Percentiles rank a stretch among this genome's conserved stretches.
Conservation (phyloP, 2,113 vertebrate species). For the Cololabis saira region DNA sequence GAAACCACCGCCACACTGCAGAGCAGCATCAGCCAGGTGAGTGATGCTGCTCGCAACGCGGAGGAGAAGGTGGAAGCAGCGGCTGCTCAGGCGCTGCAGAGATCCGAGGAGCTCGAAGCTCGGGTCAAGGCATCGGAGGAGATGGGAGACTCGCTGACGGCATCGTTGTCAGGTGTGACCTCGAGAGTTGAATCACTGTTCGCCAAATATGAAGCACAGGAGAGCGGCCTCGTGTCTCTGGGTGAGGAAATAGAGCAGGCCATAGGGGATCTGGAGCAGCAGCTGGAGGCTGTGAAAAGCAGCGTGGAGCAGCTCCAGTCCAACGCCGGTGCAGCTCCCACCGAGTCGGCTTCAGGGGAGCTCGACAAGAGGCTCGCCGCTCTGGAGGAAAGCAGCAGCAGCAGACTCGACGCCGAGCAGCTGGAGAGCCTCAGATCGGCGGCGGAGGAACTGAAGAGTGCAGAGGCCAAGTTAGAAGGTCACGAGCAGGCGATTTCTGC, state of each 20-base stretch:
- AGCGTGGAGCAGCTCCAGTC: slow-evolving; percentile 77
- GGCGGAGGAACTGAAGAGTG: slow-evolving; percentile 83
- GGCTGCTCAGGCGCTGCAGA: slow-evolving; percentile 70
- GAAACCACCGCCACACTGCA: slow-evolving; percentile 77
- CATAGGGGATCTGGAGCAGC: slow-evolving; percentile 43
- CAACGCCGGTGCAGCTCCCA: slow-evolving; percentile 66
- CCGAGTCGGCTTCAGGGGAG: slow-evolving; percentile 61
- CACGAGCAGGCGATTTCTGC: slow-evolving; percentile 84
- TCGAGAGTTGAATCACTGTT: slow-evolving; percentile 79
- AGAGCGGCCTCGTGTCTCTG: slow-evolving; percentile 75
- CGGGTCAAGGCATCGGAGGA: slow-evolving; percentile 83
- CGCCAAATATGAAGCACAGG: slow-evolving; percentile 74
- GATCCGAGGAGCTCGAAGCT: slow-evolving; percentile 77
- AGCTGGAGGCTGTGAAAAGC: slow-evolving; percentile 56
- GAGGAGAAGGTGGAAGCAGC: slow-evolving; percentile 61
- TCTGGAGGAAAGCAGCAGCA: slow-evolving; percentile 36
- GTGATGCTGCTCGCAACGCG: slow-evolving; percentile 48
- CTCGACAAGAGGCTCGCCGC: slow-evolving; percentile 47
- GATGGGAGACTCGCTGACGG: slow-evolving; percentile 58
- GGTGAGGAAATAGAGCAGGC: slow-evolving; percentile 57
- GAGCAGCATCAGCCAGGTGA: slow-evolving; percentile 73
- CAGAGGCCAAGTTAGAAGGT: slow-evolving; percentile 87
- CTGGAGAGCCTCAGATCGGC: slow-evolving; percentile 85
- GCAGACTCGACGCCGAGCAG: slow-evolving; percentile 78
- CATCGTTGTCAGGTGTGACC: slow-evolving; percentile 60